Percentiles rank a stretch among this genome's conserved stretches.
Evolutionary conservation across 2,797 vertebrate species (phyloP).

Genomic region (Amniataba percoides): DNA sequence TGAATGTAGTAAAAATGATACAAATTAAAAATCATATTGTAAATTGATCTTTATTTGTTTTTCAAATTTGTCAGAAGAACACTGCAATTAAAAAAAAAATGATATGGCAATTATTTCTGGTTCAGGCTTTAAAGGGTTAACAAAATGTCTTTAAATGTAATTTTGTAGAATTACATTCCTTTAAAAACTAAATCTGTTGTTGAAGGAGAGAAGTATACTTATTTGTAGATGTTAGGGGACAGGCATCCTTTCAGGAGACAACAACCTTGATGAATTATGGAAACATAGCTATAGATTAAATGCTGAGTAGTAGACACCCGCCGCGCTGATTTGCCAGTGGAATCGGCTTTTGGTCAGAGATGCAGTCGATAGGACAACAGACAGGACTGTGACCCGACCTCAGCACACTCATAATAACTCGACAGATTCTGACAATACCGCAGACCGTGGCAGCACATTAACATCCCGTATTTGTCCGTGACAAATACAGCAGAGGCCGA

Average conservation of each 20-base stretch:
- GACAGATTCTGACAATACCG: constrained; percentile 31
- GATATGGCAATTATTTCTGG: too few species aligned
- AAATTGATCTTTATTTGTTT: too few species aligned
- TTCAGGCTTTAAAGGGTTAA: too few species aligned
- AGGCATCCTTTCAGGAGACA: constrained; percentile 27
- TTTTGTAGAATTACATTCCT: neutral
- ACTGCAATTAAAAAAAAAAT: too few species aligned
- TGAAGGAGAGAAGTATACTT: neutral
- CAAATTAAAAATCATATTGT: too few species aligned
- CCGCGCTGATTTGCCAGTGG: constrained; percentile 59
- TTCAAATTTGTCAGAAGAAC: too few species aligned
- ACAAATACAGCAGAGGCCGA: constrained; percentile 45
- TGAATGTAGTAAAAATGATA: too few species aligned
- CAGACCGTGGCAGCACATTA: constrained; percentile 19
- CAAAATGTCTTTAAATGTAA: neutral
- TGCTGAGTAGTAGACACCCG: constrained; percentile 38
- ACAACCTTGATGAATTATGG: constrained; percentile 59
- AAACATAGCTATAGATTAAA: constrained; percentile 47
- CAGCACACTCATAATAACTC: constrained; percentile 49
- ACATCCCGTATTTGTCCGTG: constrained; percentile 43
- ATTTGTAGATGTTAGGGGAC: neutral
- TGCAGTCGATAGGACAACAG: constrained; percentile 58
- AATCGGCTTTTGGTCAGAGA: constrained; percentile 63
- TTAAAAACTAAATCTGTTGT: neutral
- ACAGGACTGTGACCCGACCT: constrained; percentile 34